Evolutionary conservation across 2,888 invertebrate genomes (phyloP).

Genomic region (Malthinus flaveolus): DNA sequence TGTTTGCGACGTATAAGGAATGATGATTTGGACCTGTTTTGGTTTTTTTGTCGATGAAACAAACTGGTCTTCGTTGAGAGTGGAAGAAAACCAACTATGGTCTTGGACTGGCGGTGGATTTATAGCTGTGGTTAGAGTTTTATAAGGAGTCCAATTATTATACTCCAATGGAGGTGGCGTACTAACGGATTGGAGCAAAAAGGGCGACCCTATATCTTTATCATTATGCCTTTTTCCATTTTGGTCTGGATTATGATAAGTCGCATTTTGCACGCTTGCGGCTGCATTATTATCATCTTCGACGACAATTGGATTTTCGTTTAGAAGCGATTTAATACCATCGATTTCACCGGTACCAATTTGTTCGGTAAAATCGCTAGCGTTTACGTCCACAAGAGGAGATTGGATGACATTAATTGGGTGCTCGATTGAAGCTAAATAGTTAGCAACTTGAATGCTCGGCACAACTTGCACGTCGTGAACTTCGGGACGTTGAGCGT

Average conservation of each 20-base stretch:
- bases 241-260: conserved; percentile 32
- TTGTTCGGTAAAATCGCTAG: conserved; percentile 33
- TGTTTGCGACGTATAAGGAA: conserved; percentile 72
- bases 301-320: conserved; percentile 52
- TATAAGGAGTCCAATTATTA: conserved; percentile 40
- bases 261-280: conserved; percentile 46
- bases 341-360: conserved; percentile 18
- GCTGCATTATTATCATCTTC: conserved; percentile 60
- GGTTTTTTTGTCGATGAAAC: conserved; percentile 54
- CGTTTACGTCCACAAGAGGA: conserved; percentile 63
- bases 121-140: conserved; percentile 38
- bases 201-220: conserved; percentile 28
- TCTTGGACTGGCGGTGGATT: conserved; percentile 41
- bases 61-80: conserved; percentile 28
- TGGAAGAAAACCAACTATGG: conserved; percentile 42
- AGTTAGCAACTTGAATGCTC: conserved; percentile 70
- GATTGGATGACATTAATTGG: conserved; percentile 73
- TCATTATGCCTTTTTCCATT: conserved; percentile 40
- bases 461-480: conserved; percentile 61
- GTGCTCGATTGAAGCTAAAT: conserved; percentile 71
- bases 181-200: conserved; percentile 16
- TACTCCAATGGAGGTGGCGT: conserved; percentile 39
- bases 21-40: conserved; percentile 76
- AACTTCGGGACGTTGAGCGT: conserved; percentile 3
- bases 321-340: conserved; percentile 30